These are phyloP conservation scores for Camponotus pennsylvanicus DNA, from an alignment of 1,140 invertebrate species.

Conservation along the genomic window DNA sequence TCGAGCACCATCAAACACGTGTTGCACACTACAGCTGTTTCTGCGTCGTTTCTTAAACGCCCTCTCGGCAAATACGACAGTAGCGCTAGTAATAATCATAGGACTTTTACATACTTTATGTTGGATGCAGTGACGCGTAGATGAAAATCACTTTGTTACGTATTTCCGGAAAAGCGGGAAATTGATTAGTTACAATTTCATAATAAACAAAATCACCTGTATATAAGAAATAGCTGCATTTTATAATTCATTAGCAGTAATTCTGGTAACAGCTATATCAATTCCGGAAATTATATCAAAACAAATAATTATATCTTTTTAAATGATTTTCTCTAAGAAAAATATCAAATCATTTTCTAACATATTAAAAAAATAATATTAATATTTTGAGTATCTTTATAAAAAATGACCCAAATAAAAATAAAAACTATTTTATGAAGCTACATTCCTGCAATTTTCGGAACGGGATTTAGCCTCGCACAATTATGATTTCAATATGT, in stretches of 20 bases:
- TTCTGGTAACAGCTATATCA: too few species aligned
- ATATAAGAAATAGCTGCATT: not conserved
- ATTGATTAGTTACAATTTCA: not conserved
- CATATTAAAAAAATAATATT: not conserved
- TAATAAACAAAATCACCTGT: not conserved
- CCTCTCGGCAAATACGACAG: not conserved
- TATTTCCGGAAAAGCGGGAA: not conserved
- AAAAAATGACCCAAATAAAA: constrained; percentile 1
- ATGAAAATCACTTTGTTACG: not conserved
- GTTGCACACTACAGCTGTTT: constrained; percentile 67
- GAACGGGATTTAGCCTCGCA: not conserved
- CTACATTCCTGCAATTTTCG: not conserved
- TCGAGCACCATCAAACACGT: constrained; percentile 52
- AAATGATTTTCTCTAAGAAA: not conserved
- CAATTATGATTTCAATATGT: not conserved
- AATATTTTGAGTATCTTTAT: not conserved
- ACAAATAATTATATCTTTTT: not conserved
- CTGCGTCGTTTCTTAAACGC: not conserved
- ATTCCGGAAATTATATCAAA: too few species aligned
- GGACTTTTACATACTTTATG: too few species aligned
- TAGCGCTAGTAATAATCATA: too few species aligned
- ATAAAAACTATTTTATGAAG: not conserved
- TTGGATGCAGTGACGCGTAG: not conserved
- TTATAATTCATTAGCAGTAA: too few species aligned
- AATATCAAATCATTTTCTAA: not conserved